Conservation (phyloP, 2,797 vertebrate genomes). For the Muscicapa comitata region DNA sequence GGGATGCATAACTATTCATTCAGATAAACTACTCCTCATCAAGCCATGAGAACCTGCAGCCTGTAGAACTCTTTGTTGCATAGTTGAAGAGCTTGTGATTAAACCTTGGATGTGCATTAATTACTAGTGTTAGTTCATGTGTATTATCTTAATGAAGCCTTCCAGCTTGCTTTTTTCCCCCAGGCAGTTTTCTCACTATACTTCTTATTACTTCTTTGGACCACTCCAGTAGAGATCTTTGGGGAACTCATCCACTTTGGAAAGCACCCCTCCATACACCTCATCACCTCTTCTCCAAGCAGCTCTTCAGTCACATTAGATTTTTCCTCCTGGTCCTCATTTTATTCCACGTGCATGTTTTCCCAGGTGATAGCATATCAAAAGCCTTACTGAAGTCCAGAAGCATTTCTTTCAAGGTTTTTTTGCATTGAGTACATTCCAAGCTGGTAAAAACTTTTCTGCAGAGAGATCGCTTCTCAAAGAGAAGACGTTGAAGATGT, state of each 20-base stretch:
- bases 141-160: neutral
- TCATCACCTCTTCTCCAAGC: neutral
- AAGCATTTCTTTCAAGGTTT: constrained; percentile 1
- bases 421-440: neutral
- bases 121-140: neutral
- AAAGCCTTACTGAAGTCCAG: neutral
- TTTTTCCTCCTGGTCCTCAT: neutral
- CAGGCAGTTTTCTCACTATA: neutral
- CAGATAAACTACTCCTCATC: neutral
- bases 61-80: neutral
- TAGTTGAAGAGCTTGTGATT: neutral
- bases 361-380: neutral
- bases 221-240: neutral
- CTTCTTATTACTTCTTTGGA: neutral
- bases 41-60: neutral
- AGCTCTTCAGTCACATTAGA: neutral
- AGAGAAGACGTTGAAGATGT: neutral
- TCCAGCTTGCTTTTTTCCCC: neutral
- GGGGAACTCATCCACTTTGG: neutral
- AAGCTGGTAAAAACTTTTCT: neutral
- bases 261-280: neutral
- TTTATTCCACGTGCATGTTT: neutral
- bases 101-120: neutral
- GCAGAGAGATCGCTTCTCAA: neutral
- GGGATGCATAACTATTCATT: neutral